Evolutionary conservation across 2,113 vertebrate genomes (phyloP), one percentile per base, ranked within the genome.

Genomic region (Phalacrocorax aristotelis): DNA sequence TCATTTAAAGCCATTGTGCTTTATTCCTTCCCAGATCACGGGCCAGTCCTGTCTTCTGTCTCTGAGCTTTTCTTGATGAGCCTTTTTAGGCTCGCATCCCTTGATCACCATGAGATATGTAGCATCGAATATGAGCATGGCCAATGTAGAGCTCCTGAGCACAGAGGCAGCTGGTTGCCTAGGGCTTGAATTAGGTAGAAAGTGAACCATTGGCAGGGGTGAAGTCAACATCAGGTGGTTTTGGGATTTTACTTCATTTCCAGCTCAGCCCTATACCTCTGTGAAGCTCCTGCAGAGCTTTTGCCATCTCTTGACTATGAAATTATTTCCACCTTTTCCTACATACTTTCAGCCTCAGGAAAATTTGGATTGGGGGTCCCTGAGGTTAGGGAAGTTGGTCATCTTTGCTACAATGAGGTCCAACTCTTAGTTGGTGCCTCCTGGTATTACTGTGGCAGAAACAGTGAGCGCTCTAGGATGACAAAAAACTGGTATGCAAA

Each of bases 31-130:
- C 4, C 44, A 86, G 48, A 68, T 58, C 76, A 36, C 42, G 70
- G 48, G 19, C 34, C 55, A 40, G 16, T 6, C 10, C 6, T 36
- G 1, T 21, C 61, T 49, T 25, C 27, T 65, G n/a, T 18, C 38
- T 60, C 48, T 46, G 30, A 29, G 26, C 13, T 66, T 89, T 65
- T 69, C 58, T 61, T 74, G 46, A 22, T 44, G 68, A 84, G 29
- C 21, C 32, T 4, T 62, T 90, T 48, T 16, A 80, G 42, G 17
- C 40, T 89, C 30, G 2, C 11, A 20, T 22, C 70, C 13, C 38
- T 74, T 44, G 25, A 34, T 30, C 34, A 40, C 21, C 0, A 0
- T 26, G 42, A 15, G 23, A 61, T 65, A 9, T 29, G 55, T 20
- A 51, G 11, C 8, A 23, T 0, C 18, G 19, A 49, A 20, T 14